phyloP scores from a whole-genome alignment of 2,888 invertebrate genomes.

The Ommatoiulus sabulosus region DNA sequence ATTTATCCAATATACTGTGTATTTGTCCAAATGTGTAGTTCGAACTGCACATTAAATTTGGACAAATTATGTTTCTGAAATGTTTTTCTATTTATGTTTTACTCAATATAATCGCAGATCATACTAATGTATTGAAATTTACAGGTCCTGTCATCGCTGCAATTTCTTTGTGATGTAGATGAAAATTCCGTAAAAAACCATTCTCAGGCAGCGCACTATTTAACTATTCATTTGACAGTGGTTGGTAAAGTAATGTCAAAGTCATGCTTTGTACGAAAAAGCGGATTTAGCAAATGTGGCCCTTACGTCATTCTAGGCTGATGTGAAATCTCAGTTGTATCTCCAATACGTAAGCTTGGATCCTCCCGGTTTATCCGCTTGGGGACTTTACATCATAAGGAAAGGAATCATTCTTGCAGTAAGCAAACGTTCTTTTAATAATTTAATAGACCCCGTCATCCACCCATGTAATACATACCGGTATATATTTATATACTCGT shows the following conservation, averaged over 20 bases:
- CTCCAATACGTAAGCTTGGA: conserved; percentile 29
- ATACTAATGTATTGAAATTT: neutral
- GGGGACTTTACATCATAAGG: conserved; percentile 1
- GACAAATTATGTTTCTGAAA: no score
- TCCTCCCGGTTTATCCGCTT: conserved; percentile 49
- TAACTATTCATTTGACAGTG: neutral
- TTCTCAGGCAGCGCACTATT: neutral
- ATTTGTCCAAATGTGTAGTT: neutral
- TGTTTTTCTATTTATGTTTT: neutral
- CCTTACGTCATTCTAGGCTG: neutral
- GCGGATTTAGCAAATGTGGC: neutral
- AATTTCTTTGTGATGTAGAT: neutral
- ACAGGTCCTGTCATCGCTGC: neutral
- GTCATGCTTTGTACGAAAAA: neutral
- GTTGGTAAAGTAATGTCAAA: neutral
- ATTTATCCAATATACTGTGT: no score
- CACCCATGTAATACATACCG: neutral
- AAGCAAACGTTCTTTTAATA: neutral
- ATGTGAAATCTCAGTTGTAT: conserved; percentile 43
- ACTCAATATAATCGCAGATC: neutral
- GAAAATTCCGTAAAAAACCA: neutral
- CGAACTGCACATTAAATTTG: neutral
- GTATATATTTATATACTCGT: no score
- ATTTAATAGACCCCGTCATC: neutral
- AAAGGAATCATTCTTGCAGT: conserved; percentile 41